Percentiles rank a stretch among this genome's conserved stretches.
Conservation (phyloP, 64 coral and sea anemone genomes). For the Astreopora myriophthalma region DNA sequence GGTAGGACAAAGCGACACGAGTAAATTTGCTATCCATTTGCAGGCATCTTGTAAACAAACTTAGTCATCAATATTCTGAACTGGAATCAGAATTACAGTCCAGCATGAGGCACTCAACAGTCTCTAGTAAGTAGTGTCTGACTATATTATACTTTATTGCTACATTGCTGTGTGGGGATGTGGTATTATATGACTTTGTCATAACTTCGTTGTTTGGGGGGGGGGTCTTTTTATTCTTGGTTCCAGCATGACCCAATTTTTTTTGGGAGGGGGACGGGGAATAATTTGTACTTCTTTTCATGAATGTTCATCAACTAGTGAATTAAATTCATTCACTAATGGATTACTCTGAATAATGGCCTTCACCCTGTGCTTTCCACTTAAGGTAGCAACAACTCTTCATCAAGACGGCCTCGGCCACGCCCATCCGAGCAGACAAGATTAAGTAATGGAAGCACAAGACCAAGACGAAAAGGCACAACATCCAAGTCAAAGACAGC, state of each 20-base stretch:
- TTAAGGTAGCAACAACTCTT: constrained; percentile 1
- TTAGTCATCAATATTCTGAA: constrained; percentile 19
- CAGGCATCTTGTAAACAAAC: constrained; percentile 43
- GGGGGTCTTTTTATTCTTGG: no score
- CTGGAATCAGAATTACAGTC: constrained; percentile 29
- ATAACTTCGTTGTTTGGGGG: no score
- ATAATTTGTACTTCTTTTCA: no score
- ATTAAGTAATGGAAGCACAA: background rate
- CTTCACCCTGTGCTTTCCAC: no score
- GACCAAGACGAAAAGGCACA: background rate
- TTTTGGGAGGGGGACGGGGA: no score
- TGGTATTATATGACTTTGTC: no score
- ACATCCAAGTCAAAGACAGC: background rate
- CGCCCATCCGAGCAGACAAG: background rate
- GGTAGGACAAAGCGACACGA: background rate
- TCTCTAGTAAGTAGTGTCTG: background rate
- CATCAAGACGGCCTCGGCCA: background rate
- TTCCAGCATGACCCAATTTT: no score
- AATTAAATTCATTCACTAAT: no score
- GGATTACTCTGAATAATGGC: no score
- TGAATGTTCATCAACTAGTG: no score
- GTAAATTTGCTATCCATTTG: background rate
- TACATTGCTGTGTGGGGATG: no score
- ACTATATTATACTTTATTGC: background rate
- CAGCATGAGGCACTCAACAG: constrained; percentile 22